Percentiles rank a stretch among this genome's conserved stretches.
These are phyloP conservation scores for Cataglyphis albicans DNA, from an alignment of 2,888 invertebrate species.

Conservation along the genomic window DNA sequence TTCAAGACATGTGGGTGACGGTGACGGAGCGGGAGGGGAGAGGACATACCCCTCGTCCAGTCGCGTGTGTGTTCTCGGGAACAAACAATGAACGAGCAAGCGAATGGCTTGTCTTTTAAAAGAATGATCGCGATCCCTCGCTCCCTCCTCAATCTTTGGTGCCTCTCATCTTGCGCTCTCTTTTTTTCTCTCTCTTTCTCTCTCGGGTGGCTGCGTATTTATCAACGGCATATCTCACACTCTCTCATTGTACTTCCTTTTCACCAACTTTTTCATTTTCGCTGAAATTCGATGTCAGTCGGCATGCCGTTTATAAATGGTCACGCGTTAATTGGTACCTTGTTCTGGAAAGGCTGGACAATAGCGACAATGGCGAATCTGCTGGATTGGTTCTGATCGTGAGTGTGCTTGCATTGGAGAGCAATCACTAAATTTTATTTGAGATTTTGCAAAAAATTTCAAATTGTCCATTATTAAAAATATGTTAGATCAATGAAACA, in stretches of 20 bases:
- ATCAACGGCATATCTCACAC: conserved; percentile 41
- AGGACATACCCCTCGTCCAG: conserved; percentile 51
- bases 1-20: conserved; percentile 78
- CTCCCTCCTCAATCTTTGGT: conserved; percentile 36
- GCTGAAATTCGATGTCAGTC: conserved; percentile 22
- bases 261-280: conserved; percentile 50
- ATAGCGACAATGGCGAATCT: conserved; percentile 13
- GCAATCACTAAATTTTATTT: neutral
- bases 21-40: neutral
- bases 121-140: conserved; percentile 67
- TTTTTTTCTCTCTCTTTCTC: conserved; percentile 1
- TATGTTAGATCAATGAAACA: neutral
- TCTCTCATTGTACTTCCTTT: conserved; percentile 34
- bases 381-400: neutral
- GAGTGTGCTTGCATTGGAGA: neutral
- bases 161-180: conserved; percentile 34
- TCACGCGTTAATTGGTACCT: conserved; percentile 64
- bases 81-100: conserved; percentile 71
- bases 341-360: conserved; percentile 52
- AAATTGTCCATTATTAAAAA: neutral
- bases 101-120: conserved; percentile 75
- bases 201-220: conserved; percentile 54
- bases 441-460: neutral
- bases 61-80: conserved; percentile 37
- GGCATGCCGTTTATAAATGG: conserved; percentile 52